Percentiles rank a stretch among this genome's conserved stretches.
Evolutionary conservation across 2,888 invertebrate species (phyloP).

Genomic region (Dicyrtoma fusca): DNA sequence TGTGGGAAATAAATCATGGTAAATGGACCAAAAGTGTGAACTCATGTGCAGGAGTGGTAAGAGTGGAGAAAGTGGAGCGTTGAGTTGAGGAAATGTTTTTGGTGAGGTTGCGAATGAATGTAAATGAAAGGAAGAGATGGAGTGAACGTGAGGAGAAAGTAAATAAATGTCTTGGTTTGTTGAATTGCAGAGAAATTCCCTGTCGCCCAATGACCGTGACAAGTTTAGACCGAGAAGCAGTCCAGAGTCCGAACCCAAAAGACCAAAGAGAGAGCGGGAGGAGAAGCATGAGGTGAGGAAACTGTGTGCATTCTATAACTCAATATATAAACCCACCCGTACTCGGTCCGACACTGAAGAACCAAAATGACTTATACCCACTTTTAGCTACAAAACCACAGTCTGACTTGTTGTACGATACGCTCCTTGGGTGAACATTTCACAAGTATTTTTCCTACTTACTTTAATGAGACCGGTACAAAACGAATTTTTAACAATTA

Average conservation of each 20-base stretch:
- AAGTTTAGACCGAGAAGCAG: slow-evolving; percentile 82
- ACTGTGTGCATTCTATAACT: too few species aligned
- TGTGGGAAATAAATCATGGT: slow-evolving; percentile 16
- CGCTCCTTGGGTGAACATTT: too few species aligned
- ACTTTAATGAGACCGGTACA: too few species aligned
- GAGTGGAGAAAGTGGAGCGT: neutral
- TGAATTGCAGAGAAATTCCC: slow-evolving; percentile 75
- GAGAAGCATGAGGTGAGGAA: slow-evolving; percentile 21
- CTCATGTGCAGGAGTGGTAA: slow-evolving; percentile 14
- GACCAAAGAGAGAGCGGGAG: slow-evolving; percentile 67
- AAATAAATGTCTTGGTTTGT: slow-evolving; percentile 40
- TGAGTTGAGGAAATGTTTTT: neutral
- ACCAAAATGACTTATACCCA: too few species aligned
- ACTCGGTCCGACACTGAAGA: too few species aligned
- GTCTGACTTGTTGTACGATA: too few species aligned
- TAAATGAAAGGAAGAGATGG: slow-evolving; percentile 28
- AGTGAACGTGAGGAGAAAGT: slow-evolving; percentile 5
- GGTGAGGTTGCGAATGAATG: slow-evolving; percentile 10
- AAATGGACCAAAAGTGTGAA: slow-evolving; percentile 29
- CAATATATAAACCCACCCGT: too few species aligned
- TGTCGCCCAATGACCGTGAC: slow-evolving; percentile 81
- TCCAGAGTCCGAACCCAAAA: slow-evolving; percentile 66
- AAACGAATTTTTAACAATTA: too few species aligned
- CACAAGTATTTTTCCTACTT: too few species aligned
- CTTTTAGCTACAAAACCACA: too few species aligned